These are phyloP conservation scores for Drosophila willistoni DNA, from an alignment of 1,140 invertebrate genomes.

Conservation along the genomic window DNA sequence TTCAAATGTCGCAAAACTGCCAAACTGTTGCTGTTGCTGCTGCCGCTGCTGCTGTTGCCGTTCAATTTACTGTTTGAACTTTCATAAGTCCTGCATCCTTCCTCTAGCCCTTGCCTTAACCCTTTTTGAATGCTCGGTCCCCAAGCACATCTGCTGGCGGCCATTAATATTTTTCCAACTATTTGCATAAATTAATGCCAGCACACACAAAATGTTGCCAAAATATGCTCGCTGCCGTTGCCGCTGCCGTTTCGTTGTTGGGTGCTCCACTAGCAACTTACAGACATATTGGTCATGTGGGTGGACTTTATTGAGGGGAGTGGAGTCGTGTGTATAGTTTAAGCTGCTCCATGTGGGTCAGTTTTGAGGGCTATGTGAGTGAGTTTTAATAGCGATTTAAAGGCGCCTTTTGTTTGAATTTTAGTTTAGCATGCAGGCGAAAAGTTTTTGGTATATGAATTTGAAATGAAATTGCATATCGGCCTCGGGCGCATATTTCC, in stretches of 20 bases:
- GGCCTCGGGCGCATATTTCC: slow-evolving; percentile 45
- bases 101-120: slow-evolving; percentile 3
- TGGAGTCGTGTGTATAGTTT: slow-evolving; percentile 7
- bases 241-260: not conserved
- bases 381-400: slow-evolving; percentile 74
- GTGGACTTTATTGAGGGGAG: slow-evolving; percentile 18
- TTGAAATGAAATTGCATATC: slow-evolving; percentile 63
- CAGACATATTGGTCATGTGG: slow-evolving; percentile 27
- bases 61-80: slow-evolving; percentile 57
- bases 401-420: slow-evolving; percentile 61
- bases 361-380: slow-evolving; percentile 33
- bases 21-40: slow-evolving; percentile 42
- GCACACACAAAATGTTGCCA: slow-evolving; percentile 73
- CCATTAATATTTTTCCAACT: slow-evolving; percentile 80
- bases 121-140: not conserved
- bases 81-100: slow-evolving; percentile 20
- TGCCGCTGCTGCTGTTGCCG: slow-evolving; percentile 24
- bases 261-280: slow-evolving; percentile 25
- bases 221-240: slow-evolving; percentile 51
- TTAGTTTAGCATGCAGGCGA: slow-evolving; percentile 54
- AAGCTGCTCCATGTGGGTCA: slow-evolving; percentile 40
- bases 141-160: slow-evolving; percentile 54
- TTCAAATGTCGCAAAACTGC: slow-evolving; percentile 46
- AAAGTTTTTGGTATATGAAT: slow-evolving; percentile 62
- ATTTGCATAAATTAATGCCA: slow-evolving; percentile 80